Evolutionary conservation across 2,113 vertebrate genomes (phyloP).

Genomic region (Vimba vimba): DNA sequence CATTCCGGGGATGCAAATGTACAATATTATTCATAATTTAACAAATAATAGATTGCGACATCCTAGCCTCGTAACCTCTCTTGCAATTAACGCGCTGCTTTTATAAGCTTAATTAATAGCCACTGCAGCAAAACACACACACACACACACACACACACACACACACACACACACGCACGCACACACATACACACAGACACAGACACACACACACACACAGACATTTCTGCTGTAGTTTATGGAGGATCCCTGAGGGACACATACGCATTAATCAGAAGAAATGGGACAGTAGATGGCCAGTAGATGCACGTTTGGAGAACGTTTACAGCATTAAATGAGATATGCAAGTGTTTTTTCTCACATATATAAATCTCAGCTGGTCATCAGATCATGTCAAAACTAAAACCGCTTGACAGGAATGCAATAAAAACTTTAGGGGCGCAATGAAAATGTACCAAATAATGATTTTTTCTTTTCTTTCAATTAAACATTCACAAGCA

Average conservation of each 20-base stretch:
- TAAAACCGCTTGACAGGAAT: no score
- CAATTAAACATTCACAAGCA: no score
- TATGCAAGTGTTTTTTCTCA: no score
- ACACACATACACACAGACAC: not conserved
- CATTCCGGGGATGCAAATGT: constrained; percentile 53
- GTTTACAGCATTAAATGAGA: no score
- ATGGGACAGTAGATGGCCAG: constrained; percentile 54
- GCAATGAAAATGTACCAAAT: no score
- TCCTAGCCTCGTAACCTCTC: constrained; percentile 60
- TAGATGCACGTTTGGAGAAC: not conserved
- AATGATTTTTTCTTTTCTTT: no score
- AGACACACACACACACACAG: constrained; percentile 44
- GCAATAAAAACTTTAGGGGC: no score
- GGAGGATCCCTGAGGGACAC: constrained; percentile 36
- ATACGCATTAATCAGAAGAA: constrained; percentile 64
- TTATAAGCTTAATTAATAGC: constrained; percentile 71
- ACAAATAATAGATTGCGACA: constrained; percentile 67
- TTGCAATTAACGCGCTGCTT: constrained; percentile 66
- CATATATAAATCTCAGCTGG: no score
- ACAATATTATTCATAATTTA: constrained; percentile 65
- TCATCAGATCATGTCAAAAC: no score
- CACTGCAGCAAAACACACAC: constrained; percentile 39
- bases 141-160: constrained; percentile 41
- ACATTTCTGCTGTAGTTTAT: constrained; percentile 37
- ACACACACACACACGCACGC: no score